Percentiles rank a stretch among this genome's conserved stretches.
Conservation (phyloP, 2,113 vertebrate species). For the Gasterosteus aculeatus region DNA sequence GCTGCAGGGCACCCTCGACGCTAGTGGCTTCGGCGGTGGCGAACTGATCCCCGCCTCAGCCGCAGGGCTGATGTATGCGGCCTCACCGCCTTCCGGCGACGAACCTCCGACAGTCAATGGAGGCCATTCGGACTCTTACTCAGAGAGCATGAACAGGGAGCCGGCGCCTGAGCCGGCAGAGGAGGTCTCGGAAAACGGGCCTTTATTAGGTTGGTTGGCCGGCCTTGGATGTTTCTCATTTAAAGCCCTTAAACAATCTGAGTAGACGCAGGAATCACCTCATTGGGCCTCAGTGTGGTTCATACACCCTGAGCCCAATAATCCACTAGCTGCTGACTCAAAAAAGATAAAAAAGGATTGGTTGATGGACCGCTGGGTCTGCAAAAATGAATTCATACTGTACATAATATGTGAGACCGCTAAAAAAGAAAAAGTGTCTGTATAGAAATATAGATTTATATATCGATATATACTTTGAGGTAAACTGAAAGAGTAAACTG, state of each 20-base stretch:
- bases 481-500: background rate
- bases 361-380: background rate
- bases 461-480: background rate
- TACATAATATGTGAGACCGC: background rate
- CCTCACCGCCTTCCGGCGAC: constrained; percentile 72
- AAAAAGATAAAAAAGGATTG: background rate
- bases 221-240: constrained; percentile 47
- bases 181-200: constrained; percentile 93
- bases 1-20: constrained; percentile 76
- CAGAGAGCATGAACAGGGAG: constrained; percentile 87
- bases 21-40: constrained; percentile 67
- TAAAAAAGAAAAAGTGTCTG: background rate
- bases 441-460: too few relatives aligned
- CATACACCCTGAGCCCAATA: background rate
- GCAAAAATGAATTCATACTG: background rate
- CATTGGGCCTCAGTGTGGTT: constrained; percentile 11
- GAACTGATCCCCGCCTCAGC: constrained; percentile 55
- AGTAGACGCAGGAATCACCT: background rate
- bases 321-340: background rate
- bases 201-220: constrained; percentile 83
- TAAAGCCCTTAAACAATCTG: background rate
- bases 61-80: constrained; percentile 49
- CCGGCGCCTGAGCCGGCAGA: constrained; percentile 88
- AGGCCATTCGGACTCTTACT: constrained; percentile 87
- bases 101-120: constrained; percentile 88